Conservation (phyloP, 2,113 vertebrate species). For the Riparia riparia region DNA sequence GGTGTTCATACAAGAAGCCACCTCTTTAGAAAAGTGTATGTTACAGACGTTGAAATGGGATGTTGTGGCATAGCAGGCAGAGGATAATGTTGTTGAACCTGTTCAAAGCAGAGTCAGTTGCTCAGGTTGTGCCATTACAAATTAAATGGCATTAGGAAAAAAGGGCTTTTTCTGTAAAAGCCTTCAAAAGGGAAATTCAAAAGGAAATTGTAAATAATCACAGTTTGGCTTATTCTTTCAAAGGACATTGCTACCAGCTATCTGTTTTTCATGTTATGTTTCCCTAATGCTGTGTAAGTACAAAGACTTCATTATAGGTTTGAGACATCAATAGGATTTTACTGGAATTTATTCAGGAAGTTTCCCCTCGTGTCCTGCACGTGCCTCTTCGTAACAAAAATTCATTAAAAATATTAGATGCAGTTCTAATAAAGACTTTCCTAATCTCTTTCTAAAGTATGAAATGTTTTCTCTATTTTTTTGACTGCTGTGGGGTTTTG, state of each 20-base stretch:
- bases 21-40: background rate
- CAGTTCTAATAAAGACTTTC: background rate
- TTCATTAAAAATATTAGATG: background rate
- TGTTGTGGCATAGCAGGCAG: background rate
- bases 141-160: background rate
- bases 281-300: background rate
- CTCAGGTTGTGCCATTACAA: background rate
- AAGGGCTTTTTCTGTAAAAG: background rate
- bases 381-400: background rate
- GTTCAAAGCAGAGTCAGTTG: background rate
- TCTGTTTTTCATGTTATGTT: background rate
- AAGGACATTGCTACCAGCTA: background rate
- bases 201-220: background rate
- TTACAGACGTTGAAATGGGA: background rate
- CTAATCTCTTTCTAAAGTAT: background rate
- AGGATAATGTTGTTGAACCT: background rate
- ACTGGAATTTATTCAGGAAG: background rate
- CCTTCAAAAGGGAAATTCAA: background rate
- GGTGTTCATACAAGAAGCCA: background rate
- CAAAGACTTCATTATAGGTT: background rate
- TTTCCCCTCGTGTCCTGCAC: background rate
- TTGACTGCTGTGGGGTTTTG: background rate
- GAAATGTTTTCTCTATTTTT: background rate
- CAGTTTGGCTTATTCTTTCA: background rate
- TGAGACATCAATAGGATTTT: background rate